phyloP scores from a whole-genome alignment of 2,888 invertebrate genomes.

The Bombylius major region DNA sequence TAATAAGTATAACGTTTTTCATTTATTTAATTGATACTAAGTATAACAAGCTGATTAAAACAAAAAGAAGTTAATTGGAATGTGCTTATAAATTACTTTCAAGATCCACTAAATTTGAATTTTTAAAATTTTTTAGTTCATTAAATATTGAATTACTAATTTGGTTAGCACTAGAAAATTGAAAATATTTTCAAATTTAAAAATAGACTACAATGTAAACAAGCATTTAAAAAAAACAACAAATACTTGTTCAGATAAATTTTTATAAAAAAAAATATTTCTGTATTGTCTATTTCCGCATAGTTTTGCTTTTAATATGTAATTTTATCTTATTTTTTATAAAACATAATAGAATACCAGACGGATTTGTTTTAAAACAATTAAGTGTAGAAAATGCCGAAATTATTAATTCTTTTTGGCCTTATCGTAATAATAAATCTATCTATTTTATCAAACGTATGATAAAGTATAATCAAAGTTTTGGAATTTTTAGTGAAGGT shows the following conservation, averaged over 20 bases:
- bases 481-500: conserved; percentile 22
- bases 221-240: no score
- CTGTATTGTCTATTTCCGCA: no score
- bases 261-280: neutral
- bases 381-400: conserved; percentile 18
- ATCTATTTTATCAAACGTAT: conserved; percentile 18
- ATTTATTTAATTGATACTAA: no score
- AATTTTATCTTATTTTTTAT: neutral
- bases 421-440: conserved; percentile 20
- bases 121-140: neutral
- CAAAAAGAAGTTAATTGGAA: neutral
- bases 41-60: no score
- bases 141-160: no score
- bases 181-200: no score
- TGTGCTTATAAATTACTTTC: neutral
- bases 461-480: conserved; percentile 21
- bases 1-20: neutral
- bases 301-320: neutral
- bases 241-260: no score
- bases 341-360: conserved; percentile 17
- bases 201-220: no score
- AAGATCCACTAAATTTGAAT: neutral
- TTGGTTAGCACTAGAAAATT: no score
- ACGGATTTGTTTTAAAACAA: conserved; percentile 16
- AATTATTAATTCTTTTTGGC: conserved; percentile 23